A percentile compares a stretch with the other conserved stretches of the same genome.
Conservation (phyloP, 2,797 vertebrate genomes). For the Mormyrops boulengeri region DNA sequence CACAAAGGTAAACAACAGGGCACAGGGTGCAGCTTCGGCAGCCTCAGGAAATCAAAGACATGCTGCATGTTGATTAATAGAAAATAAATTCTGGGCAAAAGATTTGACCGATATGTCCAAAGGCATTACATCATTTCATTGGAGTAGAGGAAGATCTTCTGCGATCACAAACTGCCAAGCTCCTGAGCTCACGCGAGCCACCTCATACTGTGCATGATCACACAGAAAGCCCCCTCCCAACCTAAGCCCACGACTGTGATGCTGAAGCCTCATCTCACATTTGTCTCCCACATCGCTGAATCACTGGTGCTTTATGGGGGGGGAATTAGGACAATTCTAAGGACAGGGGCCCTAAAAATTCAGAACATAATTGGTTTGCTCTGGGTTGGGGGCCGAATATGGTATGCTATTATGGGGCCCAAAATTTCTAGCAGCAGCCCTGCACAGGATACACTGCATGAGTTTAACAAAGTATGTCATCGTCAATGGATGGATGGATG, state of each 20-base stretch:
- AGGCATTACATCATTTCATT: neutral
- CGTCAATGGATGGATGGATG: neutral
- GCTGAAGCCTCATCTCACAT: neutral
- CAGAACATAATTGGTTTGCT: neutral
- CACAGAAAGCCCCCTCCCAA: neutral
- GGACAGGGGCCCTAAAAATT: neutral
- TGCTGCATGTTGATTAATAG: constrained; percentile 6
- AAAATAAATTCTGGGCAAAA: constrained; percentile 10
- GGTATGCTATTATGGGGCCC: neutral
- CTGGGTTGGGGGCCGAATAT: neutral
- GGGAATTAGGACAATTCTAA: no score
- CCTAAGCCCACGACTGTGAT: neutral
- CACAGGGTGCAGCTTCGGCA: neutral
- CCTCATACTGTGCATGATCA: neutral
- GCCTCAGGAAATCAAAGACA: neutral
- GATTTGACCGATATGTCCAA: neutral
- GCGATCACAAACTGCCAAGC: neutral
- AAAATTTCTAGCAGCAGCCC: neutral
- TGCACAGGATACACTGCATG: neutral
- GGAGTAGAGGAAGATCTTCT: neutral
- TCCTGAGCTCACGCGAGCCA: neutral
- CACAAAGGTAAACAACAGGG: neutral
- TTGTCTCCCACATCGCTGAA: neutral
- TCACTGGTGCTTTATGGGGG: no score
- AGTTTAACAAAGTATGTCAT: neutral